Conservation (phyloP, 2,888 invertebrate species). For the Himalopsyche kuldschensis region DNA sequence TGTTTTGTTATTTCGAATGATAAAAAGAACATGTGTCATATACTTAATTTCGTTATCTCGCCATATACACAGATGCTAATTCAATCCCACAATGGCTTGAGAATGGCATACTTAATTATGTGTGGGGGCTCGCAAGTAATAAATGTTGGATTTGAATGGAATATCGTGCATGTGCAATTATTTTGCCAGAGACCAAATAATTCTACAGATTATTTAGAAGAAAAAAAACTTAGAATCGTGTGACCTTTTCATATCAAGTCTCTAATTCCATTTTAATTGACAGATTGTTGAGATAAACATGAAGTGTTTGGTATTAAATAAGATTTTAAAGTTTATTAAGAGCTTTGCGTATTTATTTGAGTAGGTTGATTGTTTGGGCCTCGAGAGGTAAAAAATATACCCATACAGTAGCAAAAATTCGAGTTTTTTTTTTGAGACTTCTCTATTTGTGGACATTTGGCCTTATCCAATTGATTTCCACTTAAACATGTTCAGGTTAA, state of each 20-base stretch:
- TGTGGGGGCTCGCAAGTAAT: neutral
- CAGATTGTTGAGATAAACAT: neutral
- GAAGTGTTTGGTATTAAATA: neutral
- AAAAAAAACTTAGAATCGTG: neutral
- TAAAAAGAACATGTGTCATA: slow-evolving; percentile 1
- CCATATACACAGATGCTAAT: neutral
- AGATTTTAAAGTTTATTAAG: neutral
- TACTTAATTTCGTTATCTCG: neutral
- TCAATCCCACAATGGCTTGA: neutral
- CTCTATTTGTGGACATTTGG: too few species aligned
- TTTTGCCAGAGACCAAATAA: neutral
- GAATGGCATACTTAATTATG: neutral
- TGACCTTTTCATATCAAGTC: neutral
- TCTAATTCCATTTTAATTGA: neutral
- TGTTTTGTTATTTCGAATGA: neutral
- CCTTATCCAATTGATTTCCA: too few species aligned
- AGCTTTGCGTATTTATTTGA: neutral
- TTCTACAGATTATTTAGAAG: neutral
- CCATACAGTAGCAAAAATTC: too few species aligned
- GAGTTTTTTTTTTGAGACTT: too few species aligned
- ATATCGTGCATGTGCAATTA: neutral
- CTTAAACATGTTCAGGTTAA: too few species aligned
- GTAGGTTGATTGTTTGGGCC: too few species aligned
- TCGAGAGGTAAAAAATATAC: too few species aligned
- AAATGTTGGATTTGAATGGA: neutral